phyloP scores from a whole-genome alignment of 30 jellyfish, hydroid and myxozoan species.

The Phacellophora camtschatica region DNA sequence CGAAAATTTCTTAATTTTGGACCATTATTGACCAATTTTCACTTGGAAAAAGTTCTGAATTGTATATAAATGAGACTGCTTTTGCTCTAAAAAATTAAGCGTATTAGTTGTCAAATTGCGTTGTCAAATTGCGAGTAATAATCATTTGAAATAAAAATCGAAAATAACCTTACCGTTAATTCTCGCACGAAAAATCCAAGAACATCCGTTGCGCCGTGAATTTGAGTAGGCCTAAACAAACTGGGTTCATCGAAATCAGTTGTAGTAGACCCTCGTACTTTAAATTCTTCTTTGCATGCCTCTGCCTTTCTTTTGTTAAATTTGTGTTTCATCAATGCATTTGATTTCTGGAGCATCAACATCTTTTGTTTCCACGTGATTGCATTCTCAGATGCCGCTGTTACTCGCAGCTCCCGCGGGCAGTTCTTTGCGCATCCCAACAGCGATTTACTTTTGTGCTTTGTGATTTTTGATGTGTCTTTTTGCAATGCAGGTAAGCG shows the following conservation, averaged over 20 bases:
- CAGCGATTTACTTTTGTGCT: background rate
- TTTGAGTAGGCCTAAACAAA: too few relatives aligned
- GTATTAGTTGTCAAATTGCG: too few relatives aligned
- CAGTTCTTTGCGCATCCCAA: background rate
- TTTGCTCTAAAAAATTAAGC: too few relatives aligned
- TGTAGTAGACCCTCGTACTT: background rate
- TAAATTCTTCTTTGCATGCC: background rate
- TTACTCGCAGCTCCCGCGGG: constrained; percentile 71
- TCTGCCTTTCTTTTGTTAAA: background rate
- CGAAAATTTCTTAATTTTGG: too few relatives aligned
- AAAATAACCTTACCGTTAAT: constrained; percentile 26
- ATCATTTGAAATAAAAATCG: too few relatives aligned
- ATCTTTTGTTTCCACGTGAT: background rate
- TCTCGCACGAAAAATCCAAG: constrained; percentile 47
- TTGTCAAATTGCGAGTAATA: too few relatives aligned
- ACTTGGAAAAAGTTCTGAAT: too few relatives aligned
- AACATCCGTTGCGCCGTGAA: background rate
- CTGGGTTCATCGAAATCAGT: too few relatives aligned
- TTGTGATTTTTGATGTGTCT: background rate
- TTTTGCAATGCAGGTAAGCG: constrained; percentile 50
- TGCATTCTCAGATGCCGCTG: constrained; percentile 39
- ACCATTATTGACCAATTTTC: too few relatives aligned
- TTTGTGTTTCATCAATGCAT: constrained; percentile 18
- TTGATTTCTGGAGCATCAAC: background rate
- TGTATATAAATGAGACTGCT: too few relatives aligned